Conservation (phyloP, 2,888 invertebrate species). For the Trilocha varians region DNA sequence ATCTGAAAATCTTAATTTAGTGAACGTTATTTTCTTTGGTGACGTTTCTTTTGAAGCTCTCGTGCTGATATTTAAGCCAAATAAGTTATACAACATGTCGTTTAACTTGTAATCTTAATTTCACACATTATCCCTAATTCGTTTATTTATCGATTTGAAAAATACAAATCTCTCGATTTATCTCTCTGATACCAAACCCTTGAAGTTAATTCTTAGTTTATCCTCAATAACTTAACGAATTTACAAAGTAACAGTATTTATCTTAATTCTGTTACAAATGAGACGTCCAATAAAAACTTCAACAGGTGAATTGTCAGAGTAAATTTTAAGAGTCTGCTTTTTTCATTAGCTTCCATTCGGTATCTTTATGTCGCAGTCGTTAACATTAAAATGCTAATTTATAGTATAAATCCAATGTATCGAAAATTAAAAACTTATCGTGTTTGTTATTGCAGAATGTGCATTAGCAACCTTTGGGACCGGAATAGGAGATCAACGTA, state of each 20-base stretch:
- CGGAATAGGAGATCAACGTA: constrained; percentile 79
- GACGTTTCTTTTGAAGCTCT: too few relatives aligned
- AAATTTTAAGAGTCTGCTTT: too few relatives aligned
- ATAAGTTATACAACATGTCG: not conserved
- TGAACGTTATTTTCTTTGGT: too few relatives aligned
- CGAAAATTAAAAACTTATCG: too few relatives aligned
- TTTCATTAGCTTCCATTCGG: too few relatives aligned
- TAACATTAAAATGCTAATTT: too few relatives aligned
- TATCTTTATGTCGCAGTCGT: too few relatives aligned
- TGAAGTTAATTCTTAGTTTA: not conserved
- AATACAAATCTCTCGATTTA: not conserved
- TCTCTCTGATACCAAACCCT: not conserved
- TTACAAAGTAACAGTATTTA: constrained; percentile 23
- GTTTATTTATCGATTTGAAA: not conserved
- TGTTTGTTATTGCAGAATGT: constrained; percentile 76
- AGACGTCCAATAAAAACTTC: constrained; percentile 15
- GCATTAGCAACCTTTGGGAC: constrained; percentile 85
- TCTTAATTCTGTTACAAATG: constrained; percentile 38
- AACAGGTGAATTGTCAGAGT: constrained; percentile 4
- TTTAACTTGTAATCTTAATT: not conserved
- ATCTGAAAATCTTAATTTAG: too few relatives aligned
- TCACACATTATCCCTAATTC: not conserved
- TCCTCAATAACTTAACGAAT: constrained; percentile 20
- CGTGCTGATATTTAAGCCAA: not conserved
- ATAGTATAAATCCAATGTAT: too few relatives aligned